Evolutionary conservation across 2,888 invertebrate genomes (phyloP), one percentile per base, ranked within the genome.

Genomic region (Steinernema hermaphroditum): DNA sequence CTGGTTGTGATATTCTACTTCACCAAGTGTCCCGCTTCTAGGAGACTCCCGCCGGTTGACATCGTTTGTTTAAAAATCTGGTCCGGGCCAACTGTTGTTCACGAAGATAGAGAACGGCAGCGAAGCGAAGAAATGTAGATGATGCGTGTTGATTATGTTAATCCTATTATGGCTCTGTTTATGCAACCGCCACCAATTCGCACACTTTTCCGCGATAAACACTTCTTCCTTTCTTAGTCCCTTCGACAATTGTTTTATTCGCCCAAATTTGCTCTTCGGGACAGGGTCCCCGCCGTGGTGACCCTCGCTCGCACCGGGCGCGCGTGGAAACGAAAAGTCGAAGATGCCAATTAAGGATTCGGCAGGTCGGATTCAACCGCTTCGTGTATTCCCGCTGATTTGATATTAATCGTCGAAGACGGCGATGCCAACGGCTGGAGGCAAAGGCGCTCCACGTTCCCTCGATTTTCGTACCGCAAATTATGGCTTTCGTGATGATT

Each of bases 131-230:
- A 62, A 29, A 62, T 62, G 62, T 29, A 34, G 62, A 62, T 62
- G 62, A 62, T 62, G 62, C 62, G 62, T 62, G 62, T 62, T 62
- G 62, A 62, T 62, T 62, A 62, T 62, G 62, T 62, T 62, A 62
- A 62, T 62, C 62, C 62, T 62, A 62, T 62, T 62, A 62, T 62
- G 62, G 62, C 62, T 62, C 62, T 62, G 62, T 62, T 62, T 62
- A 62, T 62, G 62, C 34, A 62, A 62, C 62, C 62, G 32, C 62
- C 27, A 62, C 62, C 62, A 62, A 62, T 62, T 62, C 62, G 29
- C 62, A 62, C 62, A 62, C 62, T 62, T 62, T 62, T 14, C 62
- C 29, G 29, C 27, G 62, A 62, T 62, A 62, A 62, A 62, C 62
- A 62, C 32, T 62, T 62, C 62, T 62, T 34, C 62, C 32, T 32